These are phyloP conservation scores for Megaceryle maxima DNA, from an alignment of 2,113 vertebrate genomes.

Conservation along the genomic window DNA sequence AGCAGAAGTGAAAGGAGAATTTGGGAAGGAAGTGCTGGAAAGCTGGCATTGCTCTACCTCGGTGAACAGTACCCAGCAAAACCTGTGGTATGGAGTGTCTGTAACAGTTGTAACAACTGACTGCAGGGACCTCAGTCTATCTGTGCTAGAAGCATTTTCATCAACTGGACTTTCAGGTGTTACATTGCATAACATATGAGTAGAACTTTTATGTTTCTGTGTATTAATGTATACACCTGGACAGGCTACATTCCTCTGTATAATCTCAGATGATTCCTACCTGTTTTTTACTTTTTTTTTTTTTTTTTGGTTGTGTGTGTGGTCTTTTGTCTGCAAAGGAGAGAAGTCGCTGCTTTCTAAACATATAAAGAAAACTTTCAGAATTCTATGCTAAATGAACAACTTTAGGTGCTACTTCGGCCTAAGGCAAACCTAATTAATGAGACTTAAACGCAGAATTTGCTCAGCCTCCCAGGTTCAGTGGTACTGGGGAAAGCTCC, in stretches of 20 bases:
- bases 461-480: background rate
- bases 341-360: background rate
- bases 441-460: slow-evolving; percentile 25
- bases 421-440: background rate
- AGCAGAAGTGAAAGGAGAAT: background rate
- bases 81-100: too few relatives aligned
- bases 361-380: background rate
- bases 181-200: background rate
- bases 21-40: background rate
- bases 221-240: background rate
- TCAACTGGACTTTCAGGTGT: background rate
- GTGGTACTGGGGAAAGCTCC: background rate
- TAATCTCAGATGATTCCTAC: background rate
- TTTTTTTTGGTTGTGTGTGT: accelerated
- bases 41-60: background rate
- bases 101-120: accelerated
- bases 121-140: background rate
- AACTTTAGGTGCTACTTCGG: background rate
- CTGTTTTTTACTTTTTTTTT: too few relatives aligned
- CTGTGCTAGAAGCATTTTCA: background rate
- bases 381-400: background rate
- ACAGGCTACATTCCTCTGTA: background rate
- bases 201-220: accelerated
- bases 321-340: background rate
- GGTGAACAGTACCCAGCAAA: accelerated